Base-by-base conservation (phyloP, 1,140 invertebrate species). In the Drosophila eugracilis region DNA sequence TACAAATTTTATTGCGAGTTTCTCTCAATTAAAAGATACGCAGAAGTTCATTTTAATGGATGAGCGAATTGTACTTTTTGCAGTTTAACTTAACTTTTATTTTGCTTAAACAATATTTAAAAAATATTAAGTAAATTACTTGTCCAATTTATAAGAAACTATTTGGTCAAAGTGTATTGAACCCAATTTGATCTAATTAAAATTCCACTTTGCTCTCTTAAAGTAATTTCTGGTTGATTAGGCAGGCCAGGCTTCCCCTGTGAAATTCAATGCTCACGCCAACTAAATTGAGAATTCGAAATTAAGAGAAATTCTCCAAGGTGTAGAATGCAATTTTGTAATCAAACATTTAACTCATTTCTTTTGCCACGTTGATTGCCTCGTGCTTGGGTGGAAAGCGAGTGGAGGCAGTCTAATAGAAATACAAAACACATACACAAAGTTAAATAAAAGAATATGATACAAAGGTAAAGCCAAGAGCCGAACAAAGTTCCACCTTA, bases 381-480 rank as follows among this genome's bases (percentile, higher is more conserved):
- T 53, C 59, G 44, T 24, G 45, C 53, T 60, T 36, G 30, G 30
- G n/a, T 54, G 30, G 32, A 42, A 19, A 32, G 48, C 63, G 17
- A 63, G 17, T 15, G 48, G 28, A 63, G 59, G 34, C 52, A 69
- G 53, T 53, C 73, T 49, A 57, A 76, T 75, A 75, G 72, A 67
- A 75, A 67, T 53, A 75, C 71, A 63, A 62, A 60, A 72, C 52
- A 65, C 66, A 72, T 12, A 54, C 53, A 60, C 24, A 59, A 37
- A 73, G 26, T 69, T 22, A 78, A 54, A 63, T 41, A 71, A 32
- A 71, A 60, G 57, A 53, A 63, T 67, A 67, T 69, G 45, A 83
- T 49, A 66, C 59, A 79, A 70, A 80, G 81, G 84, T 76, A 86
- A 86, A 83, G 67, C 58, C 60, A 78, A 80, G 57, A 86, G 67